phyloP scores from a whole-genome alignment of 2,797 vertebrate species.

The Oryzias dopingdopingensis region DNA sequence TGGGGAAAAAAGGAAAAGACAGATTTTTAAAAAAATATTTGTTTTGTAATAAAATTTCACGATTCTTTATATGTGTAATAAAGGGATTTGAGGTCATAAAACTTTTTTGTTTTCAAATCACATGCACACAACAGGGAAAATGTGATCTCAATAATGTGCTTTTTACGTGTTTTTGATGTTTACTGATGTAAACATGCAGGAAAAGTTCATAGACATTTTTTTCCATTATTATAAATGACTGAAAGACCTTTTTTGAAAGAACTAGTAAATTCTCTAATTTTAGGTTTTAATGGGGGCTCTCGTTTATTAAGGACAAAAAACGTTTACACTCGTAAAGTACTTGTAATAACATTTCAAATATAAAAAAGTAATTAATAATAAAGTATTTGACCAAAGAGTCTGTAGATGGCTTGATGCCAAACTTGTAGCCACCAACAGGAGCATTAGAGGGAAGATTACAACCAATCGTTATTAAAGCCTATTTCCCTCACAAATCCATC shows the following conservation, averaged over 20 bases:
- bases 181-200: not conserved
- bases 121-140: too few species aligned
- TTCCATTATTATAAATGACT: slow-evolving; percentile 7
- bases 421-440: slow-evolving; percentile 33
- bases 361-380: slow-evolving; percentile 5
- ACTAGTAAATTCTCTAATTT: not conserved
- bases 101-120: too few species aligned
- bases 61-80: too few species aligned
- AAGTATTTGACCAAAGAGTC: slow-evolving; percentile 24
- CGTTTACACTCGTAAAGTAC: too few species aligned
- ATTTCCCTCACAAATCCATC: slow-evolving; percentile 79
- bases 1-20: too few species aligned
- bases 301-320: not conserved
- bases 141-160: not conserved
- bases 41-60: too few species aligned
- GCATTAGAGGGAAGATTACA: slow-evolving; percentile 79
- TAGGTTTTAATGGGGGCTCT: not conserved
- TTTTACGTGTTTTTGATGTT: slow-evolving; percentile 2
- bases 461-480: slow-evolving; percentile 80
- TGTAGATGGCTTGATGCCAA: slow-evolving; percentile 16
- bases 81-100: too few species aligned
- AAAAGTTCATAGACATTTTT: slow-evolving; percentile 7
- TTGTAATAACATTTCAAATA: too few species aligned
- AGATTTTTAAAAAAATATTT: not conserved
- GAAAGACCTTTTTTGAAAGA: slow-evolving; percentile 2